These are phyloP conservation scores for Apis laboriosa DNA, from an alignment of 1,140 invertebrate genomes.

Conservation along the genomic window DNA sequence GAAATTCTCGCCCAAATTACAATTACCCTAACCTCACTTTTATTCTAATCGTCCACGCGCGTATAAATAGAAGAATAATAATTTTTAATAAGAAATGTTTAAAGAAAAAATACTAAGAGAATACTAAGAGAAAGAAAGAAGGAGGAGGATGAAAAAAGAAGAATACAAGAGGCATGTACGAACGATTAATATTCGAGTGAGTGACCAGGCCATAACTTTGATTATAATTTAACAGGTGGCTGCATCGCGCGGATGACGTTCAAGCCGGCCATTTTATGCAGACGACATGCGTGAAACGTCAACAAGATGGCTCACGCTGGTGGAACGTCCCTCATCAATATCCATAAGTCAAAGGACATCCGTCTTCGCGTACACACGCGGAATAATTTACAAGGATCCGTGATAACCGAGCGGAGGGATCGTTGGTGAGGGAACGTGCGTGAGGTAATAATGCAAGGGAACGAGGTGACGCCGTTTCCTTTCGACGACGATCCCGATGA, in stretches of 20 bases:
- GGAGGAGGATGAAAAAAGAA: neutral
- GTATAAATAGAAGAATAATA: neutral
- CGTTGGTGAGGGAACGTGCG: neutral
- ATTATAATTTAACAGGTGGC: slow-evolving; percentile 54
- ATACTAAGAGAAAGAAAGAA: neutral
- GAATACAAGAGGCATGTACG: neutral
- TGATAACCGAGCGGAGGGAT: slow-evolving; percentile 10
- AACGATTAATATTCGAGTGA: slow-evolving; percentile 42
- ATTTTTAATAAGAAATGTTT: neutral
- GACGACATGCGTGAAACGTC: slow-evolving; percentile 40
- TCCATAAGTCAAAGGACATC: slow-evolving; percentile 60
- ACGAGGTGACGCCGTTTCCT: slow-evolving; percentile 14
- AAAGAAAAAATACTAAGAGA: neutral
- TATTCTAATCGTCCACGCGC: too few species aligned
- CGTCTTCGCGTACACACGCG: slow-evolving; percentile 41
- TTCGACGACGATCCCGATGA: neutral
- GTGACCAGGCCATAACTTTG: slow-evolving; percentile 10
- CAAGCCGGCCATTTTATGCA: slow-evolving; percentile 32
- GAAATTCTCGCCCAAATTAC: too few species aligned
- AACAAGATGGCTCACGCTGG: slow-evolving; percentile 26
- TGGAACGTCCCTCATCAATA: slow-evolving; percentile 51
- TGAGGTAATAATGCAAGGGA: slow-evolving; percentile 17
- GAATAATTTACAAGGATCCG: slow-evolving; percentile 46
- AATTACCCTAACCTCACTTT: too few species aligned
- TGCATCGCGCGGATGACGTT: slow-evolving; percentile 50